Conservation (phyloP, 2,797 vertebrate species). For the Hydrophis major region DNA sequence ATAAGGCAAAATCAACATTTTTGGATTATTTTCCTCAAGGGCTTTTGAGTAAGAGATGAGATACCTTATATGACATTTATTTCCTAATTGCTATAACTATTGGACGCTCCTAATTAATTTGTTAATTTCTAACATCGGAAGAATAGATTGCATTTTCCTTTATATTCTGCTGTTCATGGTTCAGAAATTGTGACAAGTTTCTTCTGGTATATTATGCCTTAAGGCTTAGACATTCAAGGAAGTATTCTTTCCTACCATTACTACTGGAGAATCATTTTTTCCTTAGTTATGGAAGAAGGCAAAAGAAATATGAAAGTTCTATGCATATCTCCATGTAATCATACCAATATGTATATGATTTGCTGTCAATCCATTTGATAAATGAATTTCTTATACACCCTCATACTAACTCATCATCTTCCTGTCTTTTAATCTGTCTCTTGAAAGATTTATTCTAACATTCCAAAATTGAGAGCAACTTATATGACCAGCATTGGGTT, state of each 20-base stretch:
- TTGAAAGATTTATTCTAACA: constrained; percentile 50
- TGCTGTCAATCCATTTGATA: constrained; percentile 47
- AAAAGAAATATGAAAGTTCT: constrained; percentile 59
- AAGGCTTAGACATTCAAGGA: constrained; percentile 5
- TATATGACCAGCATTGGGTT: constrained; percentile 54
- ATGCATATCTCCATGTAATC: constrained; percentile 61
- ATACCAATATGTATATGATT: constrained; percentile 48
- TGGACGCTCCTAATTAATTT: not conserved
- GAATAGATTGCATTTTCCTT: not conserved
- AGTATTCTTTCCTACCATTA: constrained; percentile 37
- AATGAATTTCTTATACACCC: constrained; percentile 66
- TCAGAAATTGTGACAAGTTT: constrained; percentile 20
- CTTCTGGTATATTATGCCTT: constrained; percentile 11
- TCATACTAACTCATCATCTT: constrained; percentile 66
- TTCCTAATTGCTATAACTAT: not conserved
- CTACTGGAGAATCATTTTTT: constrained; percentile 38
- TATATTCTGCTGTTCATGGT: not conserved
- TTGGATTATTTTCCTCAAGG: not conserved
- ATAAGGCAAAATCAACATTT: not conserved
- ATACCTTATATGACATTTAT: not conserved
- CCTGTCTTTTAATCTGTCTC: constrained; percentile 61
- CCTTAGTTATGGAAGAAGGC: constrained; percentile 41
- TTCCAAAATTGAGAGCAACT: constrained; percentile 54
- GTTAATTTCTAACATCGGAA: not conserved
- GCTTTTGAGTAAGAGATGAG: not conserved